phyloP scores from a whole-genome alignment of 1,140 invertebrate species.

The Caenorhabditis latens region DNA sequence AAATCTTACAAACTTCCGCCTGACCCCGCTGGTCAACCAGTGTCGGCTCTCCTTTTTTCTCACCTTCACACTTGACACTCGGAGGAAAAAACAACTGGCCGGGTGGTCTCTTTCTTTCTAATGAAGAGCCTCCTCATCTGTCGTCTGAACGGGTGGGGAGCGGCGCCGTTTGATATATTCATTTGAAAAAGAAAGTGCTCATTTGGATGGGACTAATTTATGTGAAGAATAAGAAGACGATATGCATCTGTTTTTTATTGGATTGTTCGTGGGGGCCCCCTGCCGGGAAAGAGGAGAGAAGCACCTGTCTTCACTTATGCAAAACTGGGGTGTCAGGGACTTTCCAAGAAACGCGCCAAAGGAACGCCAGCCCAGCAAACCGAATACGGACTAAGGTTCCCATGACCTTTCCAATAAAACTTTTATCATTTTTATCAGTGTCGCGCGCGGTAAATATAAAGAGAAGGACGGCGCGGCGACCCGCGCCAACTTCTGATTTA shows the following conservation, averaged over 20 bases:
- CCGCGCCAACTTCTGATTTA: slow-evolving; percentile 20
- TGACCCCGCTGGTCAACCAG: neutral
- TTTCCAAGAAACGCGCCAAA: too few relatives aligned
- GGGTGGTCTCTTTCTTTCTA: neutral
- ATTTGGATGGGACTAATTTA: slow-evolving; percentile 23
- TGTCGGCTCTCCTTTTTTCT: neutral
- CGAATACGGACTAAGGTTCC: too few relatives aligned
- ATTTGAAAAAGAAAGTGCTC: too few relatives aligned
- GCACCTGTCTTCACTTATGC: too few relatives aligned
- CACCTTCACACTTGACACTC: slow-evolving; percentile 11
- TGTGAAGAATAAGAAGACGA: neutral
- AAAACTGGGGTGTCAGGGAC: too few relatives aligned
- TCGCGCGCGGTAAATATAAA: neutral
- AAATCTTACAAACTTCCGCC: slow-evolving; percentile 35
- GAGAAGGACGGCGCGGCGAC: neutral
- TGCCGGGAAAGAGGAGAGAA: neutral
- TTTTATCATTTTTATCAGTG: neutral
- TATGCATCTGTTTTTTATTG: slow-evolving; percentile 21
- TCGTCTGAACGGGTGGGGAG: neutral
- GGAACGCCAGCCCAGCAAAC: too few relatives aligned
- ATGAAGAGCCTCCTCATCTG: slow-evolving; percentile 8
- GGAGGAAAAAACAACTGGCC: neutral
- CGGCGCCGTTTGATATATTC: neutral
- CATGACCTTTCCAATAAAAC: neutral
- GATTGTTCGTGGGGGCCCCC: neutral